A percentile compares a stretch with the other conserved stretches of the same genome.
Conservation (phyloP, 2,888 invertebrate species). For the Lathronympha strigana region DNA sequence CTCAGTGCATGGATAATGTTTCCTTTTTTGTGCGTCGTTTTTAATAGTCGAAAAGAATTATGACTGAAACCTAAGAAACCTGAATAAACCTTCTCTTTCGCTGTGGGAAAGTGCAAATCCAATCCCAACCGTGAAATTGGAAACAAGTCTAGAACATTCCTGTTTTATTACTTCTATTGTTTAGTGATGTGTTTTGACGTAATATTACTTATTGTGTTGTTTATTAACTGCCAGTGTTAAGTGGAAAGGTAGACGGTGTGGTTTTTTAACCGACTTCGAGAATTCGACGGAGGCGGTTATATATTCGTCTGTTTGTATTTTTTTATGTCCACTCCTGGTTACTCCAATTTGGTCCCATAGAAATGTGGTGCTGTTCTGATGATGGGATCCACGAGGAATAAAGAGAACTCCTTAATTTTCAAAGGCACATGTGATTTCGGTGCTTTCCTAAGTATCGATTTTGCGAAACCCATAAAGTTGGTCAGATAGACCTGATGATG, state of each 20-base stretch:
- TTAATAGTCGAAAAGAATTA: constrained; percentile 2
- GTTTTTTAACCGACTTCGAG: too few species aligned
- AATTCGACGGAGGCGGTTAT: too few species aligned
- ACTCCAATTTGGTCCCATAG: too few species aligned
- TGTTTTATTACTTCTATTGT: constrained; percentile 39
- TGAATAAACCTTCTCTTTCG: constrained; percentile 26
- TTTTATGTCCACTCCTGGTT: too few species aligned
- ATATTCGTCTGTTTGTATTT: too few species aligned
- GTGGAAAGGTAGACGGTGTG: background rate
- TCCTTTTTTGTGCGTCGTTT: background rate
- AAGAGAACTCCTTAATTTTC: too few species aligned
- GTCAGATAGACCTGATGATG: too few species aligned
- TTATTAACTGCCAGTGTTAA: constrained; percentile 9
- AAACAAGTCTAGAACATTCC: constrained; percentile 39
- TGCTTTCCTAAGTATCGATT: too few species aligned
- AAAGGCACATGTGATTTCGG: too few species aligned
- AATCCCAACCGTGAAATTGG: constrained; percentile 39
- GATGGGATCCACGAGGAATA: too few species aligned
- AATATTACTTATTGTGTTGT: constrained; percentile 14
- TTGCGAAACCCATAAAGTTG: too few species aligned
- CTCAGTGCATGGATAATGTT: background rate
- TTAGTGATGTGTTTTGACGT: constrained; percentile 37
- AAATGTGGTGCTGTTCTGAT: too few species aligned
- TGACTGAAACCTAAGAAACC: constrained; percentile 19
- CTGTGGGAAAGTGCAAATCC: constrained; percentile 34